These are phyloP conservation scores for Punctoribates punctum DNA, from an alignment of 2,888 invertebrate genomes.

Conservation along the genomic window DNA sequence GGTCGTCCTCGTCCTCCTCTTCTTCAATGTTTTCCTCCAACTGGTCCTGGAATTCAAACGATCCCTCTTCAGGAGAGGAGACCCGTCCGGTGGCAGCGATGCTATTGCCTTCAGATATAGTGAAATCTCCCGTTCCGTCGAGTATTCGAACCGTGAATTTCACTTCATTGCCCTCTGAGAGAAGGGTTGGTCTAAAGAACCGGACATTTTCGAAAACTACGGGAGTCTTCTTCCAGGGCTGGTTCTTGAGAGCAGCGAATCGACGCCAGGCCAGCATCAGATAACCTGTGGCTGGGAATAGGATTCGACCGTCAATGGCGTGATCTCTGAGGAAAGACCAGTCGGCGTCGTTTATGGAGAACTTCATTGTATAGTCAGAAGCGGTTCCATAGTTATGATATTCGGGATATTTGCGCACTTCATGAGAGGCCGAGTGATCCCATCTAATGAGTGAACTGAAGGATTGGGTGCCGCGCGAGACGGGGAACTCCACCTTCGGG, in stretches of 20 bases:
- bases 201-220: slow-evolving; percentile 72
- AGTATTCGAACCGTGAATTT: slow-evolving; percentile 69
- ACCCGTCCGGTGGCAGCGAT: slow-evolving; percentile 54
- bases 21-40: slow-evolving; percentile 15
- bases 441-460: slow-evolving; percentile 78
- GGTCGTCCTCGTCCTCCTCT: slow-evolving; percentile 50
- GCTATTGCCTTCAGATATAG: slow-evolving; percentile 53
- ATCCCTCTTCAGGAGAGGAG: slow-evolving; percentile 43
- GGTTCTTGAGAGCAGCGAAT: slow-evolving; percentile 54
- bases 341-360: slow-evolving; percentile 28
- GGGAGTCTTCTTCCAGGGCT: slow-evolving; percentile 70
- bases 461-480: slow-evolving; percentile 84
- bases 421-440: slow-evolving; percentile 69
- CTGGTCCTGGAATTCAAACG: slow-evolving; percentile 39
- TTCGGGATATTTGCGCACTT: slow-evolving; percentile 47
- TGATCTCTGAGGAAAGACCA: slow-evolving; percentile 54
- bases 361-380: slow-evolving; percentile 30
- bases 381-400: slow-evolving; percentile 38
- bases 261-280: slow-evolving; percentile 75
- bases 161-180: slow-evolving; percentile 72
- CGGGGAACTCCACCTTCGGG: slow-evolving; percentile 67
- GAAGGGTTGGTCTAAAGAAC: slow-evolving; percentile 86
- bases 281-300: slow-evolving; percentile 59
- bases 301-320: slow-evolving; percentile 57
- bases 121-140: slow-evolving; percentile 54